phyloP scores from a whole-genome alignment of 2,113 vertebrate species.

The Vimba vimba region DNA sequence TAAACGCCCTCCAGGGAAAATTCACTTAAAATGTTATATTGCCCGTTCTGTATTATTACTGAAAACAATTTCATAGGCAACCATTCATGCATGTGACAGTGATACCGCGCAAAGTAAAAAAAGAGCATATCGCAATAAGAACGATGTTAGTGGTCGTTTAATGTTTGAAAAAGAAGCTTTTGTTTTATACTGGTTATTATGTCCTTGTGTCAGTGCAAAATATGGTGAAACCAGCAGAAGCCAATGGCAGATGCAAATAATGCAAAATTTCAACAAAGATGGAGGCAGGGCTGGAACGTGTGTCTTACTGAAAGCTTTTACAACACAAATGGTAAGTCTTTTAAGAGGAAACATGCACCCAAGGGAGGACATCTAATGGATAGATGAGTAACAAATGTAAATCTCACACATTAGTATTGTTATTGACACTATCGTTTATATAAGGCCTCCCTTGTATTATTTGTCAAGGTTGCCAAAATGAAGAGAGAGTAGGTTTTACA shows the following conservation, averaged over 20 bases:
- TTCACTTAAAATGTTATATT: conserved; percentile 30
- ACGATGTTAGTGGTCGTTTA: background rate
- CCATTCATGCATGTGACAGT: conserved; percentile 42
- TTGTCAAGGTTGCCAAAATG: conserved; percentile 85
- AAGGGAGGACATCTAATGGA: conserved; percentile 69
- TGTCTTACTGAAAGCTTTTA: conserved; percentile 53
- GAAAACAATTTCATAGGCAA: conserved; percentile 36
- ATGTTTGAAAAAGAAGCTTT: background rate
- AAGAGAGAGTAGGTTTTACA: conserved; percentile 81
- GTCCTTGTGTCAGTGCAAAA: conserved; percentile 1
- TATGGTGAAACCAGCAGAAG: background rate
- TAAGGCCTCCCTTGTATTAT: conserved; percentile 57
- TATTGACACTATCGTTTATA: conserved; percentile 52
- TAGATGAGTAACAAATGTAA: conserved; percentile 76
- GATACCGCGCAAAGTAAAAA: conserved; percentile 30
- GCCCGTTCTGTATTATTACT: conserved; percentile 34
- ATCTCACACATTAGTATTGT: conserved; percentile 75
- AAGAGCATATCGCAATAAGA: background rate
- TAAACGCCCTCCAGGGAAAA: conserved; percentile 37
- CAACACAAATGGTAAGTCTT: conserved; percentile 46
- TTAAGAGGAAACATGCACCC: conserved; percentile 74
- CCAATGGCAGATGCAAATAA: conserved; percentile 16
- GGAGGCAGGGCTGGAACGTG: background rate
- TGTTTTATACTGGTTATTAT: background rate
- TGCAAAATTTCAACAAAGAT: background rate